These are phyloP conservation scores for Hybognathus amarus DNA, from an alignment of 2,797 vertebrate species.

Conservation along the genomic window DNA sequence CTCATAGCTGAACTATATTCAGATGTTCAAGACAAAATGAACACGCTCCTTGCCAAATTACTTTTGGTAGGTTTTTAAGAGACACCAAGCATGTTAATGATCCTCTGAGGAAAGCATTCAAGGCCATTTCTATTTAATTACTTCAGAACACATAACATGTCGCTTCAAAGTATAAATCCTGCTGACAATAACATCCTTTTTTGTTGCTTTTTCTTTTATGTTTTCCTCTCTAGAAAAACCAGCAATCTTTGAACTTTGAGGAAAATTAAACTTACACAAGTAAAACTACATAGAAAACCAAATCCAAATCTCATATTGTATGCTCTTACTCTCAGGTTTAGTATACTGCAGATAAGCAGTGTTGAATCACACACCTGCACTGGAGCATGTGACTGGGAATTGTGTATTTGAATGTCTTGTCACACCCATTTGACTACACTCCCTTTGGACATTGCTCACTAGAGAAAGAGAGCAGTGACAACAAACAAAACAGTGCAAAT, in stretches of 20 bases:
- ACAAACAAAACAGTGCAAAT: constrained; percentile 2
- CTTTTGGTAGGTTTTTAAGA: not conserved
- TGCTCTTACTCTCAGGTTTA: not conserved
- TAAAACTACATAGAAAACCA: not conserved
- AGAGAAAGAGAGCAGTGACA: too few relatives aligned
- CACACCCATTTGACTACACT: constrained; percentile 20
- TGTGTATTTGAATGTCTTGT: not conserved
- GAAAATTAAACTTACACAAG: not conserved
- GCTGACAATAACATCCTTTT: not conserved
- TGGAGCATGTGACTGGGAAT: not conserved
- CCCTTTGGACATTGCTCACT: constrained; percentile 33
- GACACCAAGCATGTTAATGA: not conserved
- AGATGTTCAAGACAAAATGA: not conserved
- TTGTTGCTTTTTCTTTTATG: not conserved
- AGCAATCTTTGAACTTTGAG: not conserved
- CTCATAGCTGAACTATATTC: not conserved
- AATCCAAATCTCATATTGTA: not conserved
- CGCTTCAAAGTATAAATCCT: not conserved
- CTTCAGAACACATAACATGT: not conserved
- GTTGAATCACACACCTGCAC: not conserved
- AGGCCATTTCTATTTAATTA: not conserved
- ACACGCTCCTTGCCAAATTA: not conserved
- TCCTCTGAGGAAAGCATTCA: not conserved
- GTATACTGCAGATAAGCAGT: not conserved
- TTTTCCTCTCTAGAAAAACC: not conserved